phyloP scores from a whole-genome alignment of 2,888 invertebrate genomes.

The Andrena bucephala region DNA sequence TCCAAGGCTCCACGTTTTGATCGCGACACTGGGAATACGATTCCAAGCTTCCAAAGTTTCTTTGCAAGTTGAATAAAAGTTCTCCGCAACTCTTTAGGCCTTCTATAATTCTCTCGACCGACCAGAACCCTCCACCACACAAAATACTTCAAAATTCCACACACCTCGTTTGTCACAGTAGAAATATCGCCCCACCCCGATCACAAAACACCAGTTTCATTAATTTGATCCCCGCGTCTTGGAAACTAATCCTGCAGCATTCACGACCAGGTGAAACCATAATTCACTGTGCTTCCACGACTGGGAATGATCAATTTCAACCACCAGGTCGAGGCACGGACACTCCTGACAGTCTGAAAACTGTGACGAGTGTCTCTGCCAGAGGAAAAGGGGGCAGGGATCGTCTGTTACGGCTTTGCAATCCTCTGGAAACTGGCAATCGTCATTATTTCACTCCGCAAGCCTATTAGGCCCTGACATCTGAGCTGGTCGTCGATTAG shows the following conservation, averaged over 20 bases:
- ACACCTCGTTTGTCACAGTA: background rate
- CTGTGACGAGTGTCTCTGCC: background rate
- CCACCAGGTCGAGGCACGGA: constrained; percentile 13
- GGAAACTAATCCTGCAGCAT: background rate
- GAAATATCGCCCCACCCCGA: background rate
- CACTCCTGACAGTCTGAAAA: constrained; percentile 13
- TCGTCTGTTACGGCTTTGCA: constrained; percentile 9
- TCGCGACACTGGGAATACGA: background rate
- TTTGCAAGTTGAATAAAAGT: background rate
- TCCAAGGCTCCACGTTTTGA: background rate
- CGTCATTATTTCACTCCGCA: background rate
- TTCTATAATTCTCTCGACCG: no score
- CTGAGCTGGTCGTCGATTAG: background rate
- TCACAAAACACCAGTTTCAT: constrained; percentile 8
- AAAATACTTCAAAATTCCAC: background rate
- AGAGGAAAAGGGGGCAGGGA: background rate
- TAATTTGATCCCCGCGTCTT: background rate
- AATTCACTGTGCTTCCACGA: background rate
- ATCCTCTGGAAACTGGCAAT: background rate
- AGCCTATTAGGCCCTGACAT: constrained; percentile 3
- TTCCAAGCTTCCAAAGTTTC: background rate
- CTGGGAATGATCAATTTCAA: constrained; percentile 18
- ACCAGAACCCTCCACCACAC: background rate
- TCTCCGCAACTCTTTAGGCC: background rate
- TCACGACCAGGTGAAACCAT: background rate